Percentiles rank a stretch among this genome's conserved stretches.
phyloP scores from a whole-genome alignment of 2,888 invertebrate species.

The Lottia scabra region DNA sequence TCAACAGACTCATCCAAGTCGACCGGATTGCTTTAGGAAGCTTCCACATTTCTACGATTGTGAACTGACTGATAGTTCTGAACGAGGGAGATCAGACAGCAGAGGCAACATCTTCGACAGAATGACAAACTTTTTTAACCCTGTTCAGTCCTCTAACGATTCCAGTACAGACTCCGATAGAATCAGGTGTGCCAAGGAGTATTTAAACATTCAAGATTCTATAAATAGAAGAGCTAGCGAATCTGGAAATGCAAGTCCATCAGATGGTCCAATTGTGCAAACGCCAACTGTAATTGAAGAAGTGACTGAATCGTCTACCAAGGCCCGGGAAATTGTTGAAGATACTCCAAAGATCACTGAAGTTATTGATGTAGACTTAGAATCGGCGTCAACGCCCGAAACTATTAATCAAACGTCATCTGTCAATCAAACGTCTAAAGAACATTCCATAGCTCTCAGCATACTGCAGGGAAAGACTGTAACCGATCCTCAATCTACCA shows the following conservation, averaged over 20 bases:
- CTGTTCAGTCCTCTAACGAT: constrained; percentile 8
- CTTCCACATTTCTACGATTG: constrained; percentile 19
- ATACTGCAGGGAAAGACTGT: too few species aligned
- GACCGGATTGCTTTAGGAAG: constrained; percentile 23
- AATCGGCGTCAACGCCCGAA: not conserved
- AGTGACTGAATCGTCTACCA: not conserved
- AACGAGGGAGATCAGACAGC: constrained; percentile 16
- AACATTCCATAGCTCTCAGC: not conserved
- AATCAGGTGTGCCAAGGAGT: constrained; percentile 28
- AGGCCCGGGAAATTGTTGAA: not conserved
- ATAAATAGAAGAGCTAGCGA: constrained; percentile 44
- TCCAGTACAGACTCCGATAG: constrained; percentile 17
- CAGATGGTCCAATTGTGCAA: not conserved
- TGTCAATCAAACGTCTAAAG: not conserved
- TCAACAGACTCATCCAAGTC: constrained; percentile 36
- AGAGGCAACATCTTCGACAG: constrained; percentile 47
- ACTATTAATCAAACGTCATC: not conserved
- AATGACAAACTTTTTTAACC: constrained; percentile 37
- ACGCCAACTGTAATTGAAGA: too few species aligned
- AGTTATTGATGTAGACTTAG: not conserved
- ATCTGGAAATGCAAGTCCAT: constrained; percentile 49
- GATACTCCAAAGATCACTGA: not conserved
- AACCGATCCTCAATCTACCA: too few species aligned
- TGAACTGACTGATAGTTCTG: not conserved
- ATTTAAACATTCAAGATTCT: constrained; percentile 30